Base-by-base conservation (phyloP, 2,888 invertebrate genomes). In the Drosophila anomelani region DNA sequence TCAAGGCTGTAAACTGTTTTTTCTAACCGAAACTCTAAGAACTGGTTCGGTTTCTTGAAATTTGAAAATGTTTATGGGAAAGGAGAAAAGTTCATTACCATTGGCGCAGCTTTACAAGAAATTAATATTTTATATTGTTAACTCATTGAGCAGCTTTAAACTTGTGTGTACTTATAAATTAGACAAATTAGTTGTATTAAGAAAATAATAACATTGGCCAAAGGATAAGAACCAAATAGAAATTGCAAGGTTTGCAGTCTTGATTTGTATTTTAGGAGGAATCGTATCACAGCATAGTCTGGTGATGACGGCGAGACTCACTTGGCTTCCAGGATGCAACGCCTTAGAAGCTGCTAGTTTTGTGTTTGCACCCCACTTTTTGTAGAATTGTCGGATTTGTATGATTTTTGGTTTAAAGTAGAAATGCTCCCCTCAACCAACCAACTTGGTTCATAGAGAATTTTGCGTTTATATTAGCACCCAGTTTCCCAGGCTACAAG, bases 381-480 rank as follows among this genome's bases (percentile, higher is more conserved):
- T 36, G 64, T 64, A 63, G 55, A 71, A 47, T 29, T 7, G 44
- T 56, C 66, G 53, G 46, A 67, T 32, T 67, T 67, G 46, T 67
- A 54, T 67, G 20, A 34, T 68, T 74, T 73, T 64, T 58, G 53
- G 53, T 58, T 58, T 44, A 71, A 72, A 32, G 61, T 66, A 58
- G 53, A 43, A 9, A 23, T 44, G 44, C 17, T n/a, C 17, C 23
- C 46, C 62, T 29, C 44, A 58, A 38, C 39, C 44, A 58, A 38
- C 39, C 46, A 81, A 87, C 88, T 90, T 90, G 90, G 90, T 90
- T 90, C 90, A 90, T 90, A 90, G 80, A 90, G 90, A 90, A 85
- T 90, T 90, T 90, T 90, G 62, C 90, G 90, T 90, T 90, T 91
- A 91, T 90, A 76, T 87, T 87, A 88, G 91, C 90, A 90, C 90